Evolutionary conservation across 2,113 vertebrate species (phyloP), one percentile per base, ranked within the genome.

Genomic region (Cichladusa arquata): DNA sequence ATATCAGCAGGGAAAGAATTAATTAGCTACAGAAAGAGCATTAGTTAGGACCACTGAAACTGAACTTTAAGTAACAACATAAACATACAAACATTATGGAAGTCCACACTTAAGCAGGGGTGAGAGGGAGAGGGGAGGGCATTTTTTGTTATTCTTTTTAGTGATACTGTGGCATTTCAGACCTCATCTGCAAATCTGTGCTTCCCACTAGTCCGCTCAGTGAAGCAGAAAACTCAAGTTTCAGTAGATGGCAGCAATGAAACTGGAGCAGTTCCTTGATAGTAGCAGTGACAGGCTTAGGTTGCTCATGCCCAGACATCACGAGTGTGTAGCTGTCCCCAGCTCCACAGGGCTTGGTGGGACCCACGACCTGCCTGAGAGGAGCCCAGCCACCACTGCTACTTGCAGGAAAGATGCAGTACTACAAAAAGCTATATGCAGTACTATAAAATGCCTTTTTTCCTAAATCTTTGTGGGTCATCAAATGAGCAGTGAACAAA

Each of bases 161-260:
- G 45, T 2, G 31, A 58, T 69, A 19, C 5, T 79, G 82, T 88
- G 88, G 92, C 94, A 86, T 95, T 93, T 93, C 91, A 92, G 88
- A 90, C 38, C n/a, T 92, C 60, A 70, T 66, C 38, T 34, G 19
- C 40, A 56, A 38, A 60, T 56, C 13, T 47, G 5, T 33, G 51
- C 34, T 84, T 81, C 67, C 72, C 51, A 14, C 25, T 54, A 20
- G 20, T 18, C 72, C 67, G 50, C 56, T 54, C 45, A 54, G 5
- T 13, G 38, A 83, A 29, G 20, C 13, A 20, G 42, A 86, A 80
- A 83, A 64, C 40, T 48, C 76, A 51, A 33, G 53, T 81, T 92
- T 86, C 83, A 58, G 58, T 12, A 93, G 69, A 34, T 64, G 67
- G 86, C 67, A 93, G 80, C 72, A 83, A 88, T 17, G 42, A 81